phyloP scores from a whole-genome alignment of 2,113 vertebrate species.

The Myrmophylax atrothorax region DNA sequence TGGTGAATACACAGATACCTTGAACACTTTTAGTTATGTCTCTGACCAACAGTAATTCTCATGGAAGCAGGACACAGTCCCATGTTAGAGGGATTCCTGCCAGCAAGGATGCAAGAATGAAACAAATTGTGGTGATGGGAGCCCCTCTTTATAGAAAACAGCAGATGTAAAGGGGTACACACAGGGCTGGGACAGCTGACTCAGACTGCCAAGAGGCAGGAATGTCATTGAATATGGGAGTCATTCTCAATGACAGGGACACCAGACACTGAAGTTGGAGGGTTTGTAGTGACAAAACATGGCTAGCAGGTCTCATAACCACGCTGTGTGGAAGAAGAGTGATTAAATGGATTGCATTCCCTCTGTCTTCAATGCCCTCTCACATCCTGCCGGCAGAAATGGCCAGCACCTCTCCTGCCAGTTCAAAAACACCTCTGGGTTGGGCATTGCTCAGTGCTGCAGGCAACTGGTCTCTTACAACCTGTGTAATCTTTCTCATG shows the following conservation, averaged over 20 bases:
- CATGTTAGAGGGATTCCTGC: not conserved
- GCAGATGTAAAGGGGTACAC: not conserved
- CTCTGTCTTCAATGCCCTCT: not conserved
- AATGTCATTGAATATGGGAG: not conserved
- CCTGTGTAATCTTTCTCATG: not conserved
- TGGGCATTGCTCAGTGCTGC: not conserved
- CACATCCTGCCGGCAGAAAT: rapidly evolving
- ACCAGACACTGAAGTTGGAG: not conserved
- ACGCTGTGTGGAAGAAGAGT: not conserved
- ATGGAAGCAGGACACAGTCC: not conserved
- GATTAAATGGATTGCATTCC: rapidly evolving
- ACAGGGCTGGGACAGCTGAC: not conserved
- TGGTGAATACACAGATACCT: not conserved
- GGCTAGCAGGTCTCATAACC: not conserved
- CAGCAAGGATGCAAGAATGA: not conserved
- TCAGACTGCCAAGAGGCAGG: not conserved
- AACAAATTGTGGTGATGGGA: not conserved
- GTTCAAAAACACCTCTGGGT: not conserved
- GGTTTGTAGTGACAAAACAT: not conserved
- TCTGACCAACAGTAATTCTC: not conserved
- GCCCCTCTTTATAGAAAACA: not conserved
- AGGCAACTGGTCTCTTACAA: not conserved
- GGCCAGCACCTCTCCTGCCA: not conserved
- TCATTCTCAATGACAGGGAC: not conserved
- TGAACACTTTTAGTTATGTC: not conserved